Conservation (phyloP, 1,140 invertebrate genomes). For the Drosophila serrata region DNA sequence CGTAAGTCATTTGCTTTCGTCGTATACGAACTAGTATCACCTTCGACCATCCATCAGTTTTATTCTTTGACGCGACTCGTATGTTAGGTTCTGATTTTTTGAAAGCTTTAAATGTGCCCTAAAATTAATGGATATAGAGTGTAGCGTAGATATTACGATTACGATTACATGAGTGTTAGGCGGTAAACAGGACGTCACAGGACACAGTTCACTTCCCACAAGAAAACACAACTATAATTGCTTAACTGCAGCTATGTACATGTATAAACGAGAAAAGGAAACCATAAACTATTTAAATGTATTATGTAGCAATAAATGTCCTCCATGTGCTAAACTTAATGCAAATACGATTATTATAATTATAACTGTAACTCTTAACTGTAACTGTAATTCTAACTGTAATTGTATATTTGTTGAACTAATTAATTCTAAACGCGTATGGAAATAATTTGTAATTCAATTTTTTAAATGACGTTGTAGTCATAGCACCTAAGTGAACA, state of each 20-base stretch:
- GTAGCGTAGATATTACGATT: conserved; percentile 9
- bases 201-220: conserved; percentile 7
- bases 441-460: conserved; percentile 63
- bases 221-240: not conserved
- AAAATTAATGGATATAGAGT: conserved; percentile 34
- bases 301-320: conserved; percentile 81
- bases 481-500: conserved; percentile 71
- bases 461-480: conserved; percentile 81
- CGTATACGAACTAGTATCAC: conserved; percentile 17
- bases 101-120: conserved; percentile 85
- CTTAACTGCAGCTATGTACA: conserved; percentile 41
- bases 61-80: conserved; percentile 26
- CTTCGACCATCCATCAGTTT: not conserved
- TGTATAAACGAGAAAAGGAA: conserved; percentile 46
- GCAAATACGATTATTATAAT: conserved; percentile 57
- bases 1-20: conserved; percentile 36
- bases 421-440: conserved; percentile 64
- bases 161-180: conserved; percentile 24
- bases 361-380: conserved; percentile 42
- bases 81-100: conserved; percentile 60
- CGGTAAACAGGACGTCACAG: conserved; percentile 12
- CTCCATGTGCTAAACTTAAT: conserved; percentile 84
- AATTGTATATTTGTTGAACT: conserved; percentile 74
- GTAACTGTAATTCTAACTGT: conserved; percentile 52
- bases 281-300: conserved; percentile 64